Percentiles rank a stretch among this genome's conserved stretches.
Evolutionary conservation across 1,140 invertebrate genomes (phyloP).

Genomic region (Bombus difficillimus): DNA sequence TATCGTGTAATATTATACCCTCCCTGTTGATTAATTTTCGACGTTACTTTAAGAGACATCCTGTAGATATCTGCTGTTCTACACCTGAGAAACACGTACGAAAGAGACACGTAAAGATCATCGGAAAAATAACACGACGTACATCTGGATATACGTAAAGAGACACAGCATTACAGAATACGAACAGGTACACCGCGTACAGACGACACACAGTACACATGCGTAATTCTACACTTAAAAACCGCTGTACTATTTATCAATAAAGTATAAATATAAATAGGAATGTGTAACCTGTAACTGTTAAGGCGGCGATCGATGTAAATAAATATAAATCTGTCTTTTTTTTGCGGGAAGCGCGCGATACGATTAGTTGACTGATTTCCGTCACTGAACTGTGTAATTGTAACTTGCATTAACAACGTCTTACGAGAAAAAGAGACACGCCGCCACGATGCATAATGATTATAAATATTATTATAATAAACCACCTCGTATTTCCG

Average conservation of each 20-base stretch:
- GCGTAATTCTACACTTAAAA: conserved; percentile 58
- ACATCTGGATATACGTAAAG: conserved; percentile 29
- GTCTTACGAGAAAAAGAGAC: conserved; percentile 58
- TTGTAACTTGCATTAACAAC: conserved; percentile 48
- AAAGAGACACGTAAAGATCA: conserved; percentile 27
- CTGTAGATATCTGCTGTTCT: conserved; percentile 73
- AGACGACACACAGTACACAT: conserved; percentile 42
- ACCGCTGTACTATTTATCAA: conserved; percentile 76
- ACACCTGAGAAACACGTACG: conserved; percentile 54
- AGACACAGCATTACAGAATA: conserved; percentile 20
- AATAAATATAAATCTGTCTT: conserved; percentile 67
- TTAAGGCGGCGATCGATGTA: conserved; percentile 78
- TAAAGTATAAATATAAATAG: conserved; percentile 78
- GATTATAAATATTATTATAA: conserved; percentile 82
- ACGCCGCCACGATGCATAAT: conserved; percentile 77
- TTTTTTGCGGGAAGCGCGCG: conserved; percentile 57
- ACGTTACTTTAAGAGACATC: conserved; percentile 68
- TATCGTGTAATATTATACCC: conserved; percentile 76
- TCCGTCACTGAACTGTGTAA: conserved; percentile 43
- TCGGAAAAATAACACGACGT: neutral
- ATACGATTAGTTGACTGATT: conserved; percentile 44
- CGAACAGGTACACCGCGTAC: conserved; percentile 30
- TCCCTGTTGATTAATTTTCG: conserved; percentile 77
- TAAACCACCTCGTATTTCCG: conserved; percentile 83
- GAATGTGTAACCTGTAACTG: conserved; percentile 76